Base-by-base conservation (phyloP, 2,888 invertebrate genomes). In the Conistra vaccinii region DNA sequence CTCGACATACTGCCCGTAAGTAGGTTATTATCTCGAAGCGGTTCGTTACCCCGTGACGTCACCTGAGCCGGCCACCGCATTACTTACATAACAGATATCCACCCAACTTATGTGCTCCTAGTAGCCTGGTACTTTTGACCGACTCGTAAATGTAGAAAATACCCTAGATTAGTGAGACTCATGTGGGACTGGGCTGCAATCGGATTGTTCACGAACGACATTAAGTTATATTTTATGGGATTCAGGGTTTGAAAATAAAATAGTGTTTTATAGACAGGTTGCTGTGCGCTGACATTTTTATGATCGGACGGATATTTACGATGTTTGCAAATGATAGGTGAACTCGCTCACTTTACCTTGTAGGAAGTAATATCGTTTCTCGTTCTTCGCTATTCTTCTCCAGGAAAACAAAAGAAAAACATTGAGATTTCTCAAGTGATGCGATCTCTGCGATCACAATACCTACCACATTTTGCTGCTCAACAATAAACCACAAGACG, bases 11-110 rank as follows among this genome's bases (percentile, higher is more conserved):
- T 69, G 68, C 35, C 73, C 69, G 76, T 84, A 87, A 87, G 86
- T 86, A 87, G 86, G 84, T 86, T 87, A 87, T 86, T 85, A 85
- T 81, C 86, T 78, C 74, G 80, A 68, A 65, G 66, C 80, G 75
- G 86, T 85, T 84, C 76, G 84, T 82, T 86, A 86, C 81, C 73
- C 73, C 57, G 78, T 86, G 80, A 87, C 84, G 73, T 87, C 84
- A 85, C 69, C 78, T 76, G 73, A 80, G 69, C 86, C 68, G 86
- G 72, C 63, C 77, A 80, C 71, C 76, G 69, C 73, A 73, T 76
- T 78, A 78, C 82, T 86, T 87, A 87, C 74, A 63, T 78, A 76
- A 80, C 68, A 75, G 65, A 70, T 81, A 77, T 83, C 86, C 76
- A 60, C 62, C 70, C 58, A 69, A 80, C 71, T 81, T 78, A 84